A percentile compares a stretch with the other conserved stretches of the same genome.
These are phyloP conservation scores for Lipophrys pholis DNA, from an alignment of 2,113 vertebrate genomes.

Conservation along the genomic window DNA sequence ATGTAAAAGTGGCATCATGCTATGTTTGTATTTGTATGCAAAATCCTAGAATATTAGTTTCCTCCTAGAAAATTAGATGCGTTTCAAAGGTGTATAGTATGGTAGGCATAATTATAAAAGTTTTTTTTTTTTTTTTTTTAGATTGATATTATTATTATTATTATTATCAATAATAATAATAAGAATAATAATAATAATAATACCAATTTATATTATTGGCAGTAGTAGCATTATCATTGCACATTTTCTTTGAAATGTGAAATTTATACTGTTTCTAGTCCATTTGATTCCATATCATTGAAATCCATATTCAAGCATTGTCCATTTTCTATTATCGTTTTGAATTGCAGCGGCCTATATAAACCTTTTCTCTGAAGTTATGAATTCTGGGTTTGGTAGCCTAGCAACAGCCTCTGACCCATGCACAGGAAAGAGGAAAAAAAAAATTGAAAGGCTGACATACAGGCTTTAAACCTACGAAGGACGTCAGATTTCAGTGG, in stretches of 20 bases:
- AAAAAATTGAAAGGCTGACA: slow-evolving; percentile 75
- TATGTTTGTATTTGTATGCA: background rate
- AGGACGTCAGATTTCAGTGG: slow-evolving; percentile 74
- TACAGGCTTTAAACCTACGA: slow-evolving; percentile 71
- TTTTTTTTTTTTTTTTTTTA: too few species aligned
- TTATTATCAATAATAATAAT: too few species aligned
- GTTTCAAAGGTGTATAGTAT: background rate
- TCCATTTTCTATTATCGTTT: slow-evolving; percentile 70
- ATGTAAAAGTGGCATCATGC: background rate
- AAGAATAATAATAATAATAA: too few species aligned
- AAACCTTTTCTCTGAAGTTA: slow-evolving; percentile 78
- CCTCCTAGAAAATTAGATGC: background rate
- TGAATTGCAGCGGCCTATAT: slow-evolving; percentile 78
- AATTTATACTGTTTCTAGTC: slow-evolving; percentile 11
- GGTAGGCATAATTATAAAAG: background rate
- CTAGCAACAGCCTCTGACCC: slow-evolving; percentile 86
- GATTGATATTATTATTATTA: background rate
- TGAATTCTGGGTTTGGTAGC: slow-evolving; percentile 84
- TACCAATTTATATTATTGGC: too few species aligned
- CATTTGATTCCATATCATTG: slow-evolving; percentile 41
- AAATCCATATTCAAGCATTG: slow-evolving; percentile 55
- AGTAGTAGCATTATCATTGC: background rate
- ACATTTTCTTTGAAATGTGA: slow-evolving; percentile 19
- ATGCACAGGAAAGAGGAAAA: slow-evolving; percentile 73
- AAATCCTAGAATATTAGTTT: background rate